A percentile compares a stretch with the other conserved stretches of the same genome.
Conservation (phyloP, 1,140 invertebrate species). For the Saccostrea echinata region DNA sequence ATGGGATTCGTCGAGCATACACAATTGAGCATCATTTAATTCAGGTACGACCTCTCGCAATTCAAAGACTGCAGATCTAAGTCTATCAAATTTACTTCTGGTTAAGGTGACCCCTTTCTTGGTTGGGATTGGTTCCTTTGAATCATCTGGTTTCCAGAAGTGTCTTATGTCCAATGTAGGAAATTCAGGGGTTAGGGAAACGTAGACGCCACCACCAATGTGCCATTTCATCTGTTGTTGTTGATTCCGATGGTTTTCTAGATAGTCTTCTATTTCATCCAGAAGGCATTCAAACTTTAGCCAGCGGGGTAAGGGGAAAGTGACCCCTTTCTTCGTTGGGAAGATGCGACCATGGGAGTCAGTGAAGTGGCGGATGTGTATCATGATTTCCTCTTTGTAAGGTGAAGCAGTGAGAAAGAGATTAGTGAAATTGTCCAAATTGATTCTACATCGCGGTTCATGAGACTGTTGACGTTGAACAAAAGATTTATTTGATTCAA, state of each 20-base stretch:
- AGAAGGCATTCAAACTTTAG: conserved; percentile 23
- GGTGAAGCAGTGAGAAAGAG: no score
- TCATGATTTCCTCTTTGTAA: conserved; percentile 38
- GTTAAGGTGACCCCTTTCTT: conserved; percentile 19
- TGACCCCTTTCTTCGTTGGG: conserved; percentile 45
- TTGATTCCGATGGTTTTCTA: background rate
- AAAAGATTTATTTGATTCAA: background rate
- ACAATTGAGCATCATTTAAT: conserved; percentile 27
- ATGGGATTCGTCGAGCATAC: conserved; percentile 34
- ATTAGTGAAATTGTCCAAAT: no score
- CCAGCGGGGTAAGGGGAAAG: conserved; percentile 43
- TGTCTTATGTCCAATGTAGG: conserved; percentile 33
- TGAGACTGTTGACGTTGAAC: background rate
- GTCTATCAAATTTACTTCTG: conserved; percentile 21
- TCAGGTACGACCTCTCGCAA: conserved; percentile 11
- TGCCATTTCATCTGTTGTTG: conserved; percentile 33
- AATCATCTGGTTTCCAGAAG: conserved; percentile 40
- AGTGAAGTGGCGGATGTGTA: conserved; percentile 45
- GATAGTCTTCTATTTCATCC: background rate
- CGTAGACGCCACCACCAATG: no score
- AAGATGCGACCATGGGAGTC: background rate
- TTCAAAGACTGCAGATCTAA: background rate
- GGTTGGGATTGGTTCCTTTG: conserved; percentile 25
- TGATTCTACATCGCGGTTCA: no score
- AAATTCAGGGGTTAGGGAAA: conserved; percentile 17